phyloP scores from a whole-genome alignment of 1,140 invertebrate genomes.

The Trichonephila inaurata region DNA sequence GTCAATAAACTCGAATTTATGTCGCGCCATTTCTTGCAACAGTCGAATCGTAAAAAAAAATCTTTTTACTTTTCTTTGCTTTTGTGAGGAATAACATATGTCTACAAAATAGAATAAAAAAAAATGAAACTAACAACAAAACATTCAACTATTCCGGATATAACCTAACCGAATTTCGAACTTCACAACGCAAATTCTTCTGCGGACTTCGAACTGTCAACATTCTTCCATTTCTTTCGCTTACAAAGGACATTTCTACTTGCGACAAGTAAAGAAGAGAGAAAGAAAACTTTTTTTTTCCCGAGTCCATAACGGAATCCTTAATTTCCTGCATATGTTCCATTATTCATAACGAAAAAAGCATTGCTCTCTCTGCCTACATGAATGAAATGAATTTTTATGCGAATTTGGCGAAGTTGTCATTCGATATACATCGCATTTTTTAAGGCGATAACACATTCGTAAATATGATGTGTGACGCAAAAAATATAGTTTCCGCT shows the following conservation, averaged over 20 bases:
- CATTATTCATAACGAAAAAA: conserved; percentile 14
- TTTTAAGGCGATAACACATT: neutral
- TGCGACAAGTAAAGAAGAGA: neutral
- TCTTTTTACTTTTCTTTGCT: neutral
- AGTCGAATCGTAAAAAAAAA: neutral
- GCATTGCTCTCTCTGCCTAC: neutral
- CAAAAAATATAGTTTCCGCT: neutral
- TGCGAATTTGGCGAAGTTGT: neutral
- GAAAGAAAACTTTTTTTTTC: neutral
- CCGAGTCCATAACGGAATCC: neutral
- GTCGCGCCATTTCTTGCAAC: neutral
- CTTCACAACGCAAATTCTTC: neutral
- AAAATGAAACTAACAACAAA: conserved; percentile 11
- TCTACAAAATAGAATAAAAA: neutral
- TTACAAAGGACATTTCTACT: neutral
- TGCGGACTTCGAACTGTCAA: neutral
- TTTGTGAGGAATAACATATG: neutral
- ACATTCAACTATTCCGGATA: neutral
- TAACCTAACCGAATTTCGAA: conserved; percentile 11
- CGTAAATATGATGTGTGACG: neutral
- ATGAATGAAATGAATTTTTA: neutral
- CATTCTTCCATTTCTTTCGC: neutral
- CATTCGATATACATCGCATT: neutral
- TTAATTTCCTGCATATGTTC: conserved; percentile 1
- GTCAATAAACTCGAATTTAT: conserved; percentile 4